Conservation (phyloP, 1,140 invertebrate genomes). For the Carcinoscorpius rotundicauda region DNA sequence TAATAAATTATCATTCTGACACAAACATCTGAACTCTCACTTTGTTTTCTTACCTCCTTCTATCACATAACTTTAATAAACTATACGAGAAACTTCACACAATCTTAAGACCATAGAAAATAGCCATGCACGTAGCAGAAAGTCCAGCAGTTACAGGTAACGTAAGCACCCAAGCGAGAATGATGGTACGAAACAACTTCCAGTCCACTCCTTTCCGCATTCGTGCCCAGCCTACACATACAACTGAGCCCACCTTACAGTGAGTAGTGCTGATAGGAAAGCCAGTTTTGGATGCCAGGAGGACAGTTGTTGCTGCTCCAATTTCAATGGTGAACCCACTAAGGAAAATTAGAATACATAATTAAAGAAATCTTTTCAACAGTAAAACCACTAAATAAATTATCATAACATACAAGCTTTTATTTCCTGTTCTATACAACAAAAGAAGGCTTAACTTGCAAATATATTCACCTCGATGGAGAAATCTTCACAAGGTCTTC, state of each 20-base stretch:
- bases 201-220: conserved; percentile 64
- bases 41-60: no score
- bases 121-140: conserved; percentile 17
- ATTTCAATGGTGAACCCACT: conserved; percentile 93
- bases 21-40: no score
- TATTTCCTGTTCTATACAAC: no score
- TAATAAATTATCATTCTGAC: no score
- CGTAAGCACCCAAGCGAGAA: conserved; percentile 92
- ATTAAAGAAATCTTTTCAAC: no score
- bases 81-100: no score
- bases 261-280: conserved; percentile 96
- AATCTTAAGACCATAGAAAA: conserved; percentile 37
- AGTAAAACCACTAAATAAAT: no score
- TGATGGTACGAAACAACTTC: conserved; percentile 85
- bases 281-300: conserved; percentile 89
- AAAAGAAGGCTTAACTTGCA: no score
- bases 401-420: no score
- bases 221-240: conserved; percentile 70
- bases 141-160: conserved; percentile 64
- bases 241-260: conserved; percentile 95
- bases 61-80: no score
- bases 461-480: conserved; percentile 65
- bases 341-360: no score
- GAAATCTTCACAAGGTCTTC: conserved; percentile 94
- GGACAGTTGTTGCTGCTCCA: conserved; percentile 87